Percentiles rank a stretch among this genome's conserved stretches.
Evolutionary conservation across 2,888 invertebrate genomes (phyloP).

Genomic region (Lepetodrilus schrolli): DNA sequence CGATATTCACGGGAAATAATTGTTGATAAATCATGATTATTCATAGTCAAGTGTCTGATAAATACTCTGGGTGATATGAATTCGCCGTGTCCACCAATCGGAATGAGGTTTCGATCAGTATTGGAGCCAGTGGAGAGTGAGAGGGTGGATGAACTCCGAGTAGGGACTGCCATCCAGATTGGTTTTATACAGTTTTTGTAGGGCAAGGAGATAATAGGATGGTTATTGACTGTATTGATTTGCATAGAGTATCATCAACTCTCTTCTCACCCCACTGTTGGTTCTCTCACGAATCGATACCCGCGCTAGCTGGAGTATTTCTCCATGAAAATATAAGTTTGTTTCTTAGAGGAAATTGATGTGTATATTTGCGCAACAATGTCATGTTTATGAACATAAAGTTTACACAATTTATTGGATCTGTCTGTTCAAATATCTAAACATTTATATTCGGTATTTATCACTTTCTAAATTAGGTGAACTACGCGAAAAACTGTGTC

Average conservation of each 20-base stretch:
- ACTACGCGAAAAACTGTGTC: no score
- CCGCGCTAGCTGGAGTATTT: background rate
- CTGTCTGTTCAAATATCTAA: background rate
- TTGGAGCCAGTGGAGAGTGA: background rate
- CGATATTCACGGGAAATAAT: constrained; percentile 37
- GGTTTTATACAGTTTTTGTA: constrained; percentile 26
- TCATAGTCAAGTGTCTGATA: constrained; percentile 32
- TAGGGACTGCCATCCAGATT: background rate
- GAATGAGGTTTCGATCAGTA: constrained; percentile 1
- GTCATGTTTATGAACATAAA: constrained; percentile 16
- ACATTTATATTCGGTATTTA: no score
- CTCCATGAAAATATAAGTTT: background rate
- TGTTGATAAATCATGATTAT: constrained; percentile 43
- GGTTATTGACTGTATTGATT: background rate
- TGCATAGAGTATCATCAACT: background rate
- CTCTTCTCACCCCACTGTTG: background rate
- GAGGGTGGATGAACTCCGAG: background rate
- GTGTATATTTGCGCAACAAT: constrained; percentile 10
- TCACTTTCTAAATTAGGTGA: no score
- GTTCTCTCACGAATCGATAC: background rate
- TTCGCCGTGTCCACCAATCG: constrained; percentile 24
- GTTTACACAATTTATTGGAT: background rate
- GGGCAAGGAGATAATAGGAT: constrained; percentile 1
- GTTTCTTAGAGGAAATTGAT: background rate
- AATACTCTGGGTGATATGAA: constrained; percentile 29